Evolutionary conservation across 2,888 invertebrate species (phyloP).

Genomic region (Tetragonisca angustula): DNA sequence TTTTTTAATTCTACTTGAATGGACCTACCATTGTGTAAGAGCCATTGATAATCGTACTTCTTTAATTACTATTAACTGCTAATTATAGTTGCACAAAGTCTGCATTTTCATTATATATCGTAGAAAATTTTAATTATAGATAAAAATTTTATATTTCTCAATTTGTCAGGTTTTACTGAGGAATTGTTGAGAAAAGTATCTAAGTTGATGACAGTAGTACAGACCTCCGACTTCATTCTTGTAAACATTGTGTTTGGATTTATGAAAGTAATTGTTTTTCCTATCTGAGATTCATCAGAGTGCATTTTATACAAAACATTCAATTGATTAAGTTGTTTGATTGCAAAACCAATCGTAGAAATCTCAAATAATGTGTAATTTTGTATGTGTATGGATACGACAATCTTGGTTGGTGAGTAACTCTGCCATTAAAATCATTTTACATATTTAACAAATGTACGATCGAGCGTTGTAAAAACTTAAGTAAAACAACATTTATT

Average conservation of each 20-base stretch:
- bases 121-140: slow-evolving; percentile 5
- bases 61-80: slow-evolving; percentile 24
- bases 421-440: slow-evolving; percentile 63
- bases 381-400: slow-evolving; percentile 57
- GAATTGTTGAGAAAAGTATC: slow-evolving; percentile 11
- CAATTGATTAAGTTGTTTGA: slow-evolving; percentile 4
- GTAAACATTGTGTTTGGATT: slow-evolving; percentile 71
- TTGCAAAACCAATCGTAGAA: slow-evolving; percentile 3
- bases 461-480: slow-evolving; percentile 14
- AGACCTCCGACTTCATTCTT: slow-evolving; percentile 64
- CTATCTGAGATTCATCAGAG: slow-evolving; percentile 18
- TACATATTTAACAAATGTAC: slow-evolving; percentile 34
- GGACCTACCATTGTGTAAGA: neutral
- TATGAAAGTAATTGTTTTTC: slow-evolving; percentile 54
- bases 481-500: neutral
- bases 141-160: neutral
- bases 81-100: slow-evolving; percentile 1
- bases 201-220: slow-evolving; percentile 63
- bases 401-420: slow-evolving; percentile 68
- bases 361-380: slow-evolving; percentile 57
- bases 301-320: slow-evolving; percentile 23
- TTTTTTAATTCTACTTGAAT: neutral
- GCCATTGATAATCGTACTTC: slow-evolving; percentile 1
- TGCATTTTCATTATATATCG: neutral
- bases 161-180: neutral